Percentiles rank a stretch among this genome's conserved stretches.
Evolutionary conservation across 2,797 vertebrate species (phyloP).

Genomic region (Xiphorhynchus erythropygius): DNA sequence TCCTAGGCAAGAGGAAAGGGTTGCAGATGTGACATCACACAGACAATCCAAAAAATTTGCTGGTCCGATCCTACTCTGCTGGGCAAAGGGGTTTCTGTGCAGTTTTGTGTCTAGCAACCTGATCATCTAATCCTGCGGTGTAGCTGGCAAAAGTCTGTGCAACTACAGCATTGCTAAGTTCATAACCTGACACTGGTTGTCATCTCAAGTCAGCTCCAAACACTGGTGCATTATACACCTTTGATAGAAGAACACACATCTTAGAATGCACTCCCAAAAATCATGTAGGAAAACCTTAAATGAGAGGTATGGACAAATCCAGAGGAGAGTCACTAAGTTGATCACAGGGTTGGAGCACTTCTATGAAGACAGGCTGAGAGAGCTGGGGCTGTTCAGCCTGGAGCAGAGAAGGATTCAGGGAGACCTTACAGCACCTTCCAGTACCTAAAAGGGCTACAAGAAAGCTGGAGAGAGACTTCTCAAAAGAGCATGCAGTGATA

Average conservation of each 20-base stretch:
- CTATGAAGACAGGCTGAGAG: background rate
- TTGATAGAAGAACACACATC: background rate
- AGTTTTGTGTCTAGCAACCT: background rate
- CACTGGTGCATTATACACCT: background rate
- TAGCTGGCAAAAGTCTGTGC: background rate
- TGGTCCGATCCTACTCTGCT: background rate
- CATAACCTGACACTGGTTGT: background rate
- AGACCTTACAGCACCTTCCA: background rate
- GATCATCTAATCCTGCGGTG: background rate
- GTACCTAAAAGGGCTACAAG: background rate
- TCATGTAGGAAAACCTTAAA: background rate
- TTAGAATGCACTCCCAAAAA: background rate
- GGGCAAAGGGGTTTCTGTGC: background rate
- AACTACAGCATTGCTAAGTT: background rate
- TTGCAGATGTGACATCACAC: background rate
- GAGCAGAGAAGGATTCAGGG: background rate
- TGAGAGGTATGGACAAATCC: background rate
- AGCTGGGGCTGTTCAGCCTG: background rate
- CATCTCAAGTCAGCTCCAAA: background rate
- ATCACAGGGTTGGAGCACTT: background rate
- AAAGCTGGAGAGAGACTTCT: background rate
- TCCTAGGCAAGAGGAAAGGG: background rate
- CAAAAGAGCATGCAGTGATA: background rate
- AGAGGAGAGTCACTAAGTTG: background rate
- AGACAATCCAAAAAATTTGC: background rate